These are phyloP conservation scores for Periophthalmodon schlosseri DNA, from an alignment of 2,113 vertebrate genomes.

Conservation along the genomic window DNA sequence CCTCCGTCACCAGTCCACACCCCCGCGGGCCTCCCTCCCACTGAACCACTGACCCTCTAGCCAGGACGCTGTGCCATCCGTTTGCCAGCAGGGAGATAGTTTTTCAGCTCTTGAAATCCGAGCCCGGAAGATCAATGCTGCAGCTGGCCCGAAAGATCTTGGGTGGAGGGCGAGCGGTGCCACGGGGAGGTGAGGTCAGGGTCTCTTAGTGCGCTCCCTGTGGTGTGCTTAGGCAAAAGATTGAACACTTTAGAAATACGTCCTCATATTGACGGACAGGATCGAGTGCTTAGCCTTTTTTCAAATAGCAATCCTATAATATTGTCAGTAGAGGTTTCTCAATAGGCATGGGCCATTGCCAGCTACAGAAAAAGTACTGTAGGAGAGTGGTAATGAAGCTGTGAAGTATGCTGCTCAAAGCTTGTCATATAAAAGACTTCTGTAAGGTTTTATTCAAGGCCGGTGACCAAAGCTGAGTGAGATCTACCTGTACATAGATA, in stretches of 20 bases:
- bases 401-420: not conserved
- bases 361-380: not conserved
- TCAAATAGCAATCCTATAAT: not conserved
- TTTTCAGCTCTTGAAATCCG: conserved; percentile 78
- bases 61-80: conserved; percentile 56
- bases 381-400: not conserved
- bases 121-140: conserved; percentile 73
- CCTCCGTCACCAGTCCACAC: conserved; percentile 42
- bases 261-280: conserved; percentile 35
- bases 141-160: conserved; percentile 69
- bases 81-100: conserved; percentile 77
- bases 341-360: not conserved
- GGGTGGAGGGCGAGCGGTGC: conserved; percentile 21
- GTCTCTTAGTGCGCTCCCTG: conserved; percentile 61
- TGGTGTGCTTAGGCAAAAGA: conserved; percentile 63
- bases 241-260: conserved; percentile 52
- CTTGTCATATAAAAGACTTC: not conserved
- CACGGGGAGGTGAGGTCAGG: conserved; percentile 57
- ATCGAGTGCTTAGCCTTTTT: conserved; percentile 4
- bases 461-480: not conserved
- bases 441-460: not conserved
- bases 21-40: conserved; percentile 27
- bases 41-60: conserved; percentile 64
- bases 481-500: not conserved
- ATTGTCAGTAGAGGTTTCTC: not conserved